These are phyloP conservation scores for Blastobasis adustella DNA, from an alignment of 2,888 invertebrate genomes.

Conservation along the genomic window DNA sequence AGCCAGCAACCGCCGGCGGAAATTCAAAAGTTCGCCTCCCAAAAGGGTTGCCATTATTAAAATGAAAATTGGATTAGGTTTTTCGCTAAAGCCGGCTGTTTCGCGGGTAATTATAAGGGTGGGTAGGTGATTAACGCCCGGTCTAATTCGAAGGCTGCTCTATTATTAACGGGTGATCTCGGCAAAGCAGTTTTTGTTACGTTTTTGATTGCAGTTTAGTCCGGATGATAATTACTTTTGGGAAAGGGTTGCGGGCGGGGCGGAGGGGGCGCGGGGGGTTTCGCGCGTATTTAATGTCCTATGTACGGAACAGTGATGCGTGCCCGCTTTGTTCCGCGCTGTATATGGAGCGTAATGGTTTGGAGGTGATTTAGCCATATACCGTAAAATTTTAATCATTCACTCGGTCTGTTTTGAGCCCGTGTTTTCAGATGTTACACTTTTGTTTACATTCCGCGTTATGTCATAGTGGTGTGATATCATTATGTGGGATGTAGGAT, in stretches of 20 bases:
- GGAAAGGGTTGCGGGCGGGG: conserved; percentile 50
- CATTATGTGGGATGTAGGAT: too few species aligned
- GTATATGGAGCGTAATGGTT: too few species aligned
- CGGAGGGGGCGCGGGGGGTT: conserved; percentile 29
- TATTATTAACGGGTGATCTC: conserved; percentile 62
- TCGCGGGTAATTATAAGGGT: conserved; percentile 55
- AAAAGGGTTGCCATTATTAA: conserved; percentile 55
- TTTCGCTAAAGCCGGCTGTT: conserved; percentile 56
- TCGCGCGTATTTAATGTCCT: too few species aligned
- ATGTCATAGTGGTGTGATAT: too few species aligned
- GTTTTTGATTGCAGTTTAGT: conserved; percentile 70
- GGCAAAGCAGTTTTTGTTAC: conserved; percentile 61
- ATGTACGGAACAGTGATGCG: too few species aligned
- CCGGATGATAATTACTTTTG: conserved; percentile 69
- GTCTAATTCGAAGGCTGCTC: conserved; percentile 64
- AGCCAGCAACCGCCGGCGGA: conserved; percentile 18
- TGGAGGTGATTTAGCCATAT: too few species aligned
- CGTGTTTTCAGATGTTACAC: too few species aligned
- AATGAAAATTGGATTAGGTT: conserved; percentile 67
- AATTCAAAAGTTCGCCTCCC: conserved; percentile 38
- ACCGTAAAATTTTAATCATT: too few species aligned
- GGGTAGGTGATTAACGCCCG: conserved; percentile 38
- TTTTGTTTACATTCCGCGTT: too few species aligned
- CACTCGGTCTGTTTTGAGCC: too few species aligned
- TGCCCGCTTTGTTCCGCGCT: too few species aligned